Base-by-base conservation (phyloP, 2,797 vertebrate species). In the Myotis pilosus region DNA sequence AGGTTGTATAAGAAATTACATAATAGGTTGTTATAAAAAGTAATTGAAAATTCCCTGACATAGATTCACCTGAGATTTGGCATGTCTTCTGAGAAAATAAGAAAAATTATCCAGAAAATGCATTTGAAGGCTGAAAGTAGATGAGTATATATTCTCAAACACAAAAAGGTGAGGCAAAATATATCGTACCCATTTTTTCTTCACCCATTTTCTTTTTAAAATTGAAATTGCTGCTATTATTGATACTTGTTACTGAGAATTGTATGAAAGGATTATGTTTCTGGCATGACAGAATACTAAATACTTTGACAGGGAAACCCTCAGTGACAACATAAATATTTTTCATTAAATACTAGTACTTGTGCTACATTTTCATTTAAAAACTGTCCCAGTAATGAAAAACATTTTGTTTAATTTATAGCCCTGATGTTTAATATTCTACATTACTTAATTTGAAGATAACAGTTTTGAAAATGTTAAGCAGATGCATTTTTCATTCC, bases 21-120 rank as follows among this genome's bases (percentile, higher is more conserved):
- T n/a, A 85, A 79, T 57, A 8, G 30, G 57, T 84, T 92, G 19
- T n/a, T 92, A 30, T 87, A n/a, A 89, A 89, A 81, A 76, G 22
- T 68, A 75, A 64, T 25, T 68, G 19, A 10, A 79, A 93, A 82
- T 87, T 51, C 10, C 6, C 15, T 85, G 60, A 57, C 10, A 28
- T 36, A 36, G 28, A 51, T 53, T 41, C 6, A 36, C 28, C 33
- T 62, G 30, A 84, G 25, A 74, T 38, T 87, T 84, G 51, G 2
- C 9, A 57, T 86, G 16, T 47, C 10, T 25, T n/a, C 19, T 13
- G 62, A 68, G 25, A 25, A 74, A 74, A 38, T 25, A 53, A 91
- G 22, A 66, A 79, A 92, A 71, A 64, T 75, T 74, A 47, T 72
- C 19, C 36, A 85, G 57, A 80, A 81, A 11, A 5, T 81, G 2